phyloP scores from a whole-genome alignment of 1,140 invertebrate species.

The Epicauta chinensis region DNA sequence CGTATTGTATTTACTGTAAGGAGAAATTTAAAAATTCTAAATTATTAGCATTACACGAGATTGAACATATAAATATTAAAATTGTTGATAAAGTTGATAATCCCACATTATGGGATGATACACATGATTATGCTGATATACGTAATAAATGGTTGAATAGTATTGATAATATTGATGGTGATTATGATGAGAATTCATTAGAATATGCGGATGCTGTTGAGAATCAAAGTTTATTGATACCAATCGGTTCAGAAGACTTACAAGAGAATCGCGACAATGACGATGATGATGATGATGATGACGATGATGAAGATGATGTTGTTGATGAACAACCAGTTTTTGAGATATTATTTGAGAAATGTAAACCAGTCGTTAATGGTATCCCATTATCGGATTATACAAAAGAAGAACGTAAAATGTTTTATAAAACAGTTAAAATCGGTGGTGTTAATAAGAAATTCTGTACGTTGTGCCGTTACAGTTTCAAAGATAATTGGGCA shows the following conservation, averaged over 20 bases:
- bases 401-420: conserved; percentile 33
- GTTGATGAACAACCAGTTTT: conserved; percentile 17
- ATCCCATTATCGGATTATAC: conserved; percentile 31
- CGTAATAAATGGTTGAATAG: conserved; percentile 37
- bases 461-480: conserved; percentile 39
- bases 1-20: conserved; percentile 32
- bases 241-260: conserved; percentile 15
- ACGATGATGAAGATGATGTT: conserved; percentile 22
- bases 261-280: conserved; percentile 2
- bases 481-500: conserved; percentile 42
- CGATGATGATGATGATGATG: conserved; percentile 18
- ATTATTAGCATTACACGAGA: conserved; percentile 34
- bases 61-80: conserved; percentile 34
- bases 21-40: conserved; percentile 29
- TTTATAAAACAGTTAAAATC: conserved; percentile 34
- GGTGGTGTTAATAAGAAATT: conserved; percentile 38
- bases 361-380: conserved; percentile 28
- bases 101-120: conserved; percentile 23
- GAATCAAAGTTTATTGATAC: conserved; percentile 27
- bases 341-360: conserved; percentile 16
- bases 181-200: conserved; percentile 11
- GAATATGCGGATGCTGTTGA: conserved; percentile 19
- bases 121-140: conserved; percentile 18
- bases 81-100: conserved; percentile 35
- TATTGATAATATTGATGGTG: conserved; percentile 26